These are phyloP conservation scores for Noctuana brunneofusca DNA, from an alignment of 2,888 invertebrate genomes.

Conservation along the genomic window DNA sequence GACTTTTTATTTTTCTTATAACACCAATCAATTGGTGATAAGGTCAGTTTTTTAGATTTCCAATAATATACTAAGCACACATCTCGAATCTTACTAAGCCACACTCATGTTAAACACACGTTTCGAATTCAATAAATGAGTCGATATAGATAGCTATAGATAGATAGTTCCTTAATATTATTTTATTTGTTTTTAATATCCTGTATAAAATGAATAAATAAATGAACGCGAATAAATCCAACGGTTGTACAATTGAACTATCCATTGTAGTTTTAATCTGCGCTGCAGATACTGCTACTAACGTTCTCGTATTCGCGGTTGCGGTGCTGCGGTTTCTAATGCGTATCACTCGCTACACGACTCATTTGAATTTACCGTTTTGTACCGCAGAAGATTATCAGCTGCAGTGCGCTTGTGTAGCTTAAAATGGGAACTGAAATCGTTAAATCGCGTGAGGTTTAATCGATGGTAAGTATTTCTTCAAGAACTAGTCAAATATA, in stretches of 20 bases:
- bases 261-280: conserved; percentile 5
- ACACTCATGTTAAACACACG: no score
- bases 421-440: background rate
- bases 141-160: no score
- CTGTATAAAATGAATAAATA: background rate
- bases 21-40: background rate
- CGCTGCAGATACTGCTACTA: conserved; percentile 17
- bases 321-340: conserved; percentile 29
- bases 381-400: conserved; percentile 24
- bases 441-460: background rate
- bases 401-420: conserved; percentile 11
- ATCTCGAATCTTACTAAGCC: background rate
- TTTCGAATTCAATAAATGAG: background rate
- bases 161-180: no score
- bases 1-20: no score
- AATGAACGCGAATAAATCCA: background rate
- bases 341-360: conserved; percentile 30
- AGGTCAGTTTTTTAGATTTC: no score
- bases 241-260: background rate
- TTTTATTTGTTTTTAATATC: background rate
- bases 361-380: conserved; percentile 7
- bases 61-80: background rate
- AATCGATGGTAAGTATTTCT: no score
- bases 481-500: no score
- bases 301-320: conserved; percentile 18